Evolutionary conservation across 2,888 invertebrate species (phyloP), one percentile per base, ranked within the genome.

Genomic region (Phaonia tiefii): DNA sequence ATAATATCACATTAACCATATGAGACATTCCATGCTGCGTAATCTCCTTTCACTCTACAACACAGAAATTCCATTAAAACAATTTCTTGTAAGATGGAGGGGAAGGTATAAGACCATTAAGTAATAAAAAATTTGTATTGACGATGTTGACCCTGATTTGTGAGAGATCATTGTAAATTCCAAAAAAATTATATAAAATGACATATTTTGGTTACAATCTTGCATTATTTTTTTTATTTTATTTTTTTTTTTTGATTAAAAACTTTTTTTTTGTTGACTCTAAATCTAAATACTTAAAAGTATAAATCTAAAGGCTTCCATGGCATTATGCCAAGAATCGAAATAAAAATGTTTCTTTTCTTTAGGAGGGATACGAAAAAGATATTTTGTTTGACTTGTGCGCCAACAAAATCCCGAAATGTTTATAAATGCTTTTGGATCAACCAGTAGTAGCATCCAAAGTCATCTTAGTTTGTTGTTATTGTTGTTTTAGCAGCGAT

Each of bases 1-100:
- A 56, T 37, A 66, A 4, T 17, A 31, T 31, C 51, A 22, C 75
- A 20, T 71, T 79, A 66, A 20, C 17, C 79, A 75, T 70, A 75
- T 79, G 79, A 20, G 42, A 31, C 37, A 60, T 39, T 37, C 60
- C 60, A 37, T 25, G 11, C 3, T 31, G 31, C 31, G 3, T 31
- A 31, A 31, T 3, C 31, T 8, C 3, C 51, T 22, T 5, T 11
- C n/a, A 49, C n/a, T 44, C 44, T 8, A 31, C 31, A 31, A 31
- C 31, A 31, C 8, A 8, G 8, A 31, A 31, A 31, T 31, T 31
- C 31, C 3, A 3, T 31, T 31, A 31, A 31, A 31, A 31, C 31
- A 31, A 31, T 31, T 31, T 31, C 3, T 31, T 31, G 31, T 31
- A 3, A n/a, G n/a, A n/a, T n/a, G n/a, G n/a, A n/a, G n/a, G n/a